Evolutionary conservation across 1,140 invertebrate genomes (phyloP), one percentile per base, ranked within the genome.

Genomic region (Drosophila baimaii): DNA sequence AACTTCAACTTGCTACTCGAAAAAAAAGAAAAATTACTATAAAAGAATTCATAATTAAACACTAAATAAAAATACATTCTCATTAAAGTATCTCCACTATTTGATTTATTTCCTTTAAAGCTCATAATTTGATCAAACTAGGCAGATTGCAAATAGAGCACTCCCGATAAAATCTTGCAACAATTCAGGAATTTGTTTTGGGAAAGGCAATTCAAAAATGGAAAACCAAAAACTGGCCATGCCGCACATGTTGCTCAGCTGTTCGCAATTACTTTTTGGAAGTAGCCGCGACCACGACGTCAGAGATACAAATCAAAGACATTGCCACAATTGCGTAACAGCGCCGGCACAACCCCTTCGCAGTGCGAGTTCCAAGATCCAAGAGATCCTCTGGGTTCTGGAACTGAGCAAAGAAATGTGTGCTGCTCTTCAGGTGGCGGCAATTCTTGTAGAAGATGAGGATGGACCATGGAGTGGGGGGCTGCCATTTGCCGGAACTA

Each of bases 231-330:
- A 64, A 80, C 58, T 77, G 66, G 77, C 63, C 37, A n/a, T n/a
- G 68, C 83, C 37, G 68, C 83, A 86, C 76, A 86, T 86, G 83
- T 73, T 70, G 55, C 79, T 88, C 83, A 88, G 83, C 79, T 88
- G 83, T 88, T 88, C 73, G 83, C 84, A 88, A 88, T 88, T 88
- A 88, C 79, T 61, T 35, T 69, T 35, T 33, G 56, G 52, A 52
- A 68, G 62, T 41, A 41, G 47, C 61, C 31, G 61, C 73, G 55
- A 55, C 76, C 61, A 49, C 44, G 13, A 35, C 52, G 61, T 47
- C 69, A 65, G 31, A 76, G 64, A 61, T 54, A 65, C 47, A 82
- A 89, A 83, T 86, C 76, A 80, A 88, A 88, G 79, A 70, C 75
- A 55, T 61, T 77, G 75, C 75, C 62, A 81, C 79, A 88, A 68